Conservation (phyloP, 23 tunicate genomes). For the Aplidium turbinatum region DNA sequence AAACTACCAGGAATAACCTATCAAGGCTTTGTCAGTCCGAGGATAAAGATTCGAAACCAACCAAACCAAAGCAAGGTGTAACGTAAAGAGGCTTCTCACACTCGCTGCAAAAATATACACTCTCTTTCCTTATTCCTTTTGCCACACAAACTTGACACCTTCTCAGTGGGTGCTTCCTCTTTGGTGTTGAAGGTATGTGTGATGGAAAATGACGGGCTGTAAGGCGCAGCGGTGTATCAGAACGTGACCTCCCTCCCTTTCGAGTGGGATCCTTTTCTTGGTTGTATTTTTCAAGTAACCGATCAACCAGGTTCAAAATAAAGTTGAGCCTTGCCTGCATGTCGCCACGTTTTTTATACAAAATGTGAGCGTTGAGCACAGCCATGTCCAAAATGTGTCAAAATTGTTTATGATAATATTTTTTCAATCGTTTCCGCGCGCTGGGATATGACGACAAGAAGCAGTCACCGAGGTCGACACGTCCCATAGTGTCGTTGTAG, state of each 20-base stretch:
- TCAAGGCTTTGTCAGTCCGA: too few species aligned
- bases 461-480: neutral
- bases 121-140: slow-evolving; percentile 2
- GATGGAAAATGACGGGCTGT: slow-evolving; percentile 6
- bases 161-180: neutral
- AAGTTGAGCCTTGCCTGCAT: neutral
- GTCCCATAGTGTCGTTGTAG: slow-evolving; percentile 3
- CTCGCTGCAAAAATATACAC: too few species aligned
- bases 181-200: slow-evolving; percentile 4
- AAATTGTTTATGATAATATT: slow-evolving; percentile 15
- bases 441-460: slow-evolving; percentile 5
- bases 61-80: too few species aligned
- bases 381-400: slow-evolving; percentile 9
- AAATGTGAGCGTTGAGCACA: slow-evolving; percentile 13
- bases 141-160: neutral
- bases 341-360: slow-evolving; percentile 8
- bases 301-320: slow-evolving; percentile 1
- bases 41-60: too few species aligned
- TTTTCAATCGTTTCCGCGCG: slow-evolving; percentile 6
- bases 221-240: slow-evolving; percentile 8
- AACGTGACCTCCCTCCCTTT: neutral
- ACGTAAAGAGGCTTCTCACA: too few species aligned
- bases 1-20: too few species aligned
- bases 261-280: slow-evolving; percentile 1
- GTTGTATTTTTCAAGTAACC: neutral